These are phyloP conservation scores for Acestrorhynchus altus DNA, from an alignment of 2,797 vertebrate species.

Conservation along the genomic window DNA sequence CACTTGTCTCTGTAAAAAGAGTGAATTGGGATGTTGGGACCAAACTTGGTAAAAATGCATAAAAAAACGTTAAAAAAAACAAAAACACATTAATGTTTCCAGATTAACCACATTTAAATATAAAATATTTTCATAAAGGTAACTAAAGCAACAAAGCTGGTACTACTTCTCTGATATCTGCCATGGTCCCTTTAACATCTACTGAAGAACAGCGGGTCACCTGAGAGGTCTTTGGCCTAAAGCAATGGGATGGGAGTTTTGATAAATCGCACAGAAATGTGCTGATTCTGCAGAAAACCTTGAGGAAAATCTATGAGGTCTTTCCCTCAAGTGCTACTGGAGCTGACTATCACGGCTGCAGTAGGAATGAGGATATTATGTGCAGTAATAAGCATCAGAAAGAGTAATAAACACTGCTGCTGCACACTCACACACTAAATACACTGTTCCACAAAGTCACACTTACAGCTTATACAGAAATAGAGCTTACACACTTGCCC, in stretches of 20 bases:
- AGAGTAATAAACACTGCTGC: neutral
- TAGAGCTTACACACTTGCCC: conserved; percentile 26
- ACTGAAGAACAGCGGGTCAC: neutral
- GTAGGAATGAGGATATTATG: neutral
- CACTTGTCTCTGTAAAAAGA: too few relatives aligned
- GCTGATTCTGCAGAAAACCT: conserved; percentile 9
- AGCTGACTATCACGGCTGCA: neutral
- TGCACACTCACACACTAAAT: conserved; percentile 2
- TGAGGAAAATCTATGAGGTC: neutral
- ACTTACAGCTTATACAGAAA: conserved; percentile 9
- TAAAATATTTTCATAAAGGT: neutral
- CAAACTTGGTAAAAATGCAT: too few relatives aligned
- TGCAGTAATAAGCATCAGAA: neutral
- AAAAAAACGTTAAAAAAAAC: too few relatives aligned
- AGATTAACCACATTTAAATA: too few relatives aligned
- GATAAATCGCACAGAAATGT: conserved; percentile 20
- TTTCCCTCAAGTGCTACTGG: neutral
- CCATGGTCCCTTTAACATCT: conserved; percentile 9
- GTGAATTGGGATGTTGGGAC: too few relatives aligned
- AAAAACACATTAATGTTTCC: too few relatives aligned
- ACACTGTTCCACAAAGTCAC: neutral
- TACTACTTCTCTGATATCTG: neutral
- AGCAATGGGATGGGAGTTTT: conserved; percentile 1
- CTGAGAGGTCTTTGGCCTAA: conserved; percentile 15
- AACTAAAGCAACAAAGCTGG: neutral